A percentile compares a stretch with the other conserved stretches of the same genome.
Evolutionary conservation across 2,797 vertebrate species (phyloP).

Genomic region (Echeneis naucrates): DNA sequence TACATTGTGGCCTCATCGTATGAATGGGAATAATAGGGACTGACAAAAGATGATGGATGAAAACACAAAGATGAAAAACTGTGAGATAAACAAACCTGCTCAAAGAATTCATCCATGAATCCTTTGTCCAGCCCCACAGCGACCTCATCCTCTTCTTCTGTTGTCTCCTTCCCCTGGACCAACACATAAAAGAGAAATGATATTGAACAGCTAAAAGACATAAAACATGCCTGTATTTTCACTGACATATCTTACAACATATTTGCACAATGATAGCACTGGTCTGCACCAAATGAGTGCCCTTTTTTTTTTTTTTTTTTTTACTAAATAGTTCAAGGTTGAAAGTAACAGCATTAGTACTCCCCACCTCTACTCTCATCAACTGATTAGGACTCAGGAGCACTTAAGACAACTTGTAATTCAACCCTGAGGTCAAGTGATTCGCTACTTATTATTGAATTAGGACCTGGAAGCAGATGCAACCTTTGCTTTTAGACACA

Average conservation of each 20-base stretch:
- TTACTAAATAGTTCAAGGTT: constrained; percentile 46
- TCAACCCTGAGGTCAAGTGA: constrained; percentile 66
- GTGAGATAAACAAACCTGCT: constrained; percentile 87
- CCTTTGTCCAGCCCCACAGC: constrained; percentile 92
- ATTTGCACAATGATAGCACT: neutral
- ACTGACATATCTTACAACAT: neutral
- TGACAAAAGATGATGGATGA: neutral
- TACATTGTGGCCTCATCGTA: neutral
- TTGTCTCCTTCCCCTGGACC: constrained; percentile 91
- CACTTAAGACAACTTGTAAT: constrained; percentile 62
- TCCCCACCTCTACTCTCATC: constrained; percentile 37
- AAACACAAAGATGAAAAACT: neutral
- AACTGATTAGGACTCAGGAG: constrained; percentile 61
- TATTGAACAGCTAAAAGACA: neutral
- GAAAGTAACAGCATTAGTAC: constrained; percentile 35
- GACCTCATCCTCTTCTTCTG: constrained; percentile 94
- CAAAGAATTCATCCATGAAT: constrained; percentile 98
- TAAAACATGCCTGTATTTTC: neutral
- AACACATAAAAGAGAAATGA: constrained; percentile 17
- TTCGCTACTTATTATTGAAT: constrained; percentile 71
- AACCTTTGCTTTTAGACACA: constrained; percentile 25
- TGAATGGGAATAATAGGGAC: constrained; percentile 7
- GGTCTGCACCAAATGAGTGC: neutral
- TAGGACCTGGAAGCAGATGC: constrained; percentile 27
- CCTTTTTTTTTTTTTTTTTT: constrained; percentile 4